Evolutionary conservation across 2,797 vertebrate genomes (phyloP), one percentile per base, ranked within the genome.

Genomic region (Sebastes kiyomatsui): DNA sequence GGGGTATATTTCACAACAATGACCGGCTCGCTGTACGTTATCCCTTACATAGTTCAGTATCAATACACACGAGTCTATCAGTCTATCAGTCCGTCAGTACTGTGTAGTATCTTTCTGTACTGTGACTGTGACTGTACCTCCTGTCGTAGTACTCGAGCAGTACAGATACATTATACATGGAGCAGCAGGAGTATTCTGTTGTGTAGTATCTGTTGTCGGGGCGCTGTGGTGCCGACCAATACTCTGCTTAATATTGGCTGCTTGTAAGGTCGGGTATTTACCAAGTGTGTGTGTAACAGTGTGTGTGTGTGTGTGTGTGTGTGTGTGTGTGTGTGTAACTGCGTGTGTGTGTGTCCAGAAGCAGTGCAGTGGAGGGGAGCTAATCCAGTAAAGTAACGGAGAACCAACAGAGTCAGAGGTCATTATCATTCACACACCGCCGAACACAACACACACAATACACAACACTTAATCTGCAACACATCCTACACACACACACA

Each of bases 381-480:
- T 90, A 92, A 92, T 90, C 90, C 90, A 88, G 83, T 86, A 85
- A 87, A 90, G 87, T 89, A 90, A 89, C 82, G 83, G 81, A 85
- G 87, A 90, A 78, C 81, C 61, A 72, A 77, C 80, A 79, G 82
- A 90, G 87, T 90, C 89, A 89, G 87, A 82, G 90, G 90, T 90
- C 90, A 90, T 90, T 89, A 92, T 83, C 86, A 90, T 89, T 88
- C 88, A 88, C 87, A 90, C 88, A 75, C 82, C 6, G 33, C 76
- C 38, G 62, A 86, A 75, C 84, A 59, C 49, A 71, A 73, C 68
- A 81, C 79, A 67, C 70, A 73, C 56, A 54, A 54, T 22, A 55
- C 84, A 80, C 76, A 59, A 67, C 13, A 20, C 68, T 81, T 75
- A 73, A 83, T 81, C 76, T 87, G 33, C 58, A 56, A 52, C 69